Base-by-base conservation (phyloP, 2,888 invertebrate genomes). In the Monochamus alternatus region DNA sequence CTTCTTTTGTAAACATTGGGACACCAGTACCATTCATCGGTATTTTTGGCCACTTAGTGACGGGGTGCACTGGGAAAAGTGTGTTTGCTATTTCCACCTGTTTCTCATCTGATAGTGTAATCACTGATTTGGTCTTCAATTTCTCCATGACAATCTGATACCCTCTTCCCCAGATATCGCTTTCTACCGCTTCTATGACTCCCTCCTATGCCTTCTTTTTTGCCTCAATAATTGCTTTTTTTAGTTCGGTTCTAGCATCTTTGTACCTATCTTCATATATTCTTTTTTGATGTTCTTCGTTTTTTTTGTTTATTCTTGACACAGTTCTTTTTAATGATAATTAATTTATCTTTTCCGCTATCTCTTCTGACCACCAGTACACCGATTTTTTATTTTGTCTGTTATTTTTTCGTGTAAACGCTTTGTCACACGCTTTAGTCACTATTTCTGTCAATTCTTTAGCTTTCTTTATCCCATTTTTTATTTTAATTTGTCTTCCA, bases 101-200 rank as follows among this genome's bases (percentile, higher is more conserved):
- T 44, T 70, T n/a, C 44, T 74, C 67, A 12, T 72, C 64, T 8
- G 59, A 22, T 1, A 73, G 52, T 0, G 9, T 47, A 8, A 52
- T 52, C 9, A 44, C n/a, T n/a, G 71, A 59, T 47, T n/a, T 44
- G 8, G 22, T 9, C 59, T 58, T 65, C 5, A 77, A 12, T 58
- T 73, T 63, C 5, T 64, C 68, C 31, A 52, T 60, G 5, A 67
- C 74, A 2, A 77, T 70, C 51, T 77, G 60, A 63, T 77, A 75
- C n/a, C 66, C 66, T 38, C 62, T 52, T 5, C 71, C 71, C 66
- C 77, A 77, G 10, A 22, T 59, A 22, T 77, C 75, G 2, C 12
- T 22, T 12, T 75, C 77, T n/a, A 77, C 44, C 43, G 75, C 73
- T 9, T 75, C 65, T 5, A 51, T 10, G n/a, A 76, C 63, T 43